Evolutionary conservation across 2,888 invertebrate species (phyloP).

Genomic region (Piscicola geometra): DNA sequence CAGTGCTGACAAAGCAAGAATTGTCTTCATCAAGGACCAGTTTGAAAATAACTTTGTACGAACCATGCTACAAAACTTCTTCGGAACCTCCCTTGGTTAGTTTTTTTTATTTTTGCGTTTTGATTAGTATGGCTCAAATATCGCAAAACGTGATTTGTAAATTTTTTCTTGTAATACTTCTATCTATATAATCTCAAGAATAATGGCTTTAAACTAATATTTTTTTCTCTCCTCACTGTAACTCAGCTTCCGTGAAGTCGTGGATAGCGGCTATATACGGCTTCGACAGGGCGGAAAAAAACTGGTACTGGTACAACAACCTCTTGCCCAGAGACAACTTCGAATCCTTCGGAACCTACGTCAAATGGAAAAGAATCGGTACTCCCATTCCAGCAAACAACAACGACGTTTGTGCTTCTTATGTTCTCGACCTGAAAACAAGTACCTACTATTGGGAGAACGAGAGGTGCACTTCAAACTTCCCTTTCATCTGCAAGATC

Average conservation of each 20-base stretch:
- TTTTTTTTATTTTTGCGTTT: too few species aligned
- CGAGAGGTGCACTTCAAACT: not conserved
- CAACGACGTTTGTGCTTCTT: constrained; percentile 6
- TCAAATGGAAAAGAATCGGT: not conserved
- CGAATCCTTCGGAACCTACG: constrained; percentile 16
- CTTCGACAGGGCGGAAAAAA: not conserved
- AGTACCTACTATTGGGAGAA: constrained; percentile 11
- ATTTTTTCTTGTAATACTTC: too few species aligned
- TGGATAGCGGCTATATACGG: constrained; percentile 16
- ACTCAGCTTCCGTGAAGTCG: not conserved
- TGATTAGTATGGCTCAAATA: too few species aligned
- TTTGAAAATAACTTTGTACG: constrained; percentile 18
- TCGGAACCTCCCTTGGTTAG: too few species aligned
- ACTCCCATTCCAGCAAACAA: not conserved
- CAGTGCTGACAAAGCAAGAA: constrained; percentile 4
- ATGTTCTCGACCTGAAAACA: not conserved
- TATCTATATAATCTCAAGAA: too few species aligned
- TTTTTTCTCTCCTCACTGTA: too few species aligned
- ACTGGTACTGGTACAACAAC: constrained; percentile 28
- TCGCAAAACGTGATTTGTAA: too few species aligned
- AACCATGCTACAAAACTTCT: not conserved
- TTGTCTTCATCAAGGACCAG: constrained; percentile 21
- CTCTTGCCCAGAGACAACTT: constrained; percentile 23
- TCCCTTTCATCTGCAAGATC: constrained; percentile 20
- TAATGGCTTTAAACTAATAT: too few species aligned